These are phyloP conservation scores for Heliconius hermathena DNA, from an alignment of 1,140 invertebrate genomes.

Conservation along the genomic window DNA sequence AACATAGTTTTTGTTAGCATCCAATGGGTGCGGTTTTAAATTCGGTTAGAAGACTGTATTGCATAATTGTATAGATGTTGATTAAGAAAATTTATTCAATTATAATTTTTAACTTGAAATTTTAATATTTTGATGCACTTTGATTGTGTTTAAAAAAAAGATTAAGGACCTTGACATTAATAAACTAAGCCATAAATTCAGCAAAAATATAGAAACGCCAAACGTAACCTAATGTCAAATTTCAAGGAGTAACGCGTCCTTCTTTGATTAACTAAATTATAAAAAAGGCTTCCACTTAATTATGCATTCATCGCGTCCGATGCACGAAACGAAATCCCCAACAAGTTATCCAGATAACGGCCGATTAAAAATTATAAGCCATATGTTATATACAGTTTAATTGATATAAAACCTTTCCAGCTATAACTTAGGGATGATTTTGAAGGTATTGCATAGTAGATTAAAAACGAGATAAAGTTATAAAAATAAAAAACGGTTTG, in stretches of 20 bases:
- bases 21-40: no score
- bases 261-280: conserved; percentile 64
- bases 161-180: no score
- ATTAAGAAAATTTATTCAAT: no score
- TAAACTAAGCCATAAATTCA: background rate
- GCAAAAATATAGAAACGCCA: conserved; percentile 14
- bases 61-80: no score
- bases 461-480: conserved; percentile 68
- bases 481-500: conserved; percentile 76
- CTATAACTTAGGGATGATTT: conserved; percentile 55
- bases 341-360: conserved; percentile 73
- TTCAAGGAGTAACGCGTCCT: conserved; percentile 42
- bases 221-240: conserved; percentile 27
- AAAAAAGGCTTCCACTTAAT: conserved; percentile 78
- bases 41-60: no score
- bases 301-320: conserved; percentile 77
- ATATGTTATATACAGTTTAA: conserved; percentile 45
- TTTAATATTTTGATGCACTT: no score
- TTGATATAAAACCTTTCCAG: conserved; percentile 61
- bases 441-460: conserved; percentile 55
- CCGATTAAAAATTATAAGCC: conserved; percentile 70
- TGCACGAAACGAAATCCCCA: conserved; percentile 71
- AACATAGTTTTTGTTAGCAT: no score
- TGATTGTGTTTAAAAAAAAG: no score
- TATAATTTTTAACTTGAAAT: no score